Conservation (phyloP, 2,113 vertebrate species). For the Mus musculus region GRCm39 chr1:104229001-104229500, state of each 20-base stretch:
- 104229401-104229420: slow-evolving; percentile 32
- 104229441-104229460: neutral
- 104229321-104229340: neutral
- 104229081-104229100: neutral
- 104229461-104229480: neutral
- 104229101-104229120: neutral
- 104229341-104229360: slow-evolving; percentile 57
- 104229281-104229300: slow-evolving; percentile 52
- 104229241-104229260: neutral
- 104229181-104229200: neutral
- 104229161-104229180: neutral
- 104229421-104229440: slow-evolving; percentile 36
- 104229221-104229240: neutral
- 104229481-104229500: neutral
- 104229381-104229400: slow-evolving; percentile 55
- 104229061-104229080: neutral
- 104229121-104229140: neutral
- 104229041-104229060: neutral
- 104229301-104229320: slow-evolving; percentile 3
- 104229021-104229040: neutral
- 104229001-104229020: neutral
- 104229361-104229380: slow-evolving; percentile 66
- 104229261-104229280: slow-evolving; percentile 29
- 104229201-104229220: slow-evolving; percentile 21
- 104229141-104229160: neutral